These are phyloP conservation scores for Drosophila varians DNA, from an alignment of 1,140 invertebrate genomes.

Conservation along the genomic window DNA sequence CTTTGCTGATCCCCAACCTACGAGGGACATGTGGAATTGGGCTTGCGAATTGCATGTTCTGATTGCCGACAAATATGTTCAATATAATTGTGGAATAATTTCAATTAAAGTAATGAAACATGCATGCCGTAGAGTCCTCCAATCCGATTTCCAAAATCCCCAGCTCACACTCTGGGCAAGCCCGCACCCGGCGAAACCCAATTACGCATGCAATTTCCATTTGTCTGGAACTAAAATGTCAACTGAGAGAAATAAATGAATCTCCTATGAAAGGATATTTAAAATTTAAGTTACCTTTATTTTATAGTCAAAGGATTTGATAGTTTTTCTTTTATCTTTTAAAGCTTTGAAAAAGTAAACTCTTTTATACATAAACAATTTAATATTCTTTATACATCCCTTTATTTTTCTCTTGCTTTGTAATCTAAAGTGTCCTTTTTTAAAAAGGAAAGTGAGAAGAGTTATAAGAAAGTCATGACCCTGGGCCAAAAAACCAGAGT, in stretches of 20 bases:
- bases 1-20: neutral
- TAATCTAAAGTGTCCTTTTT: neutral
- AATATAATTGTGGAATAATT: conserved; percentile 68
- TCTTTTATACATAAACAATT: too few species aligned
- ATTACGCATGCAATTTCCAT: conserved; percentile 64
- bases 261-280: too few species aligned
- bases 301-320: too few species aligned
- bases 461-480: conserved; percentile 28
- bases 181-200: conserved; percentile 46
- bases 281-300: neutral
- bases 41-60: conserved; percentile 9
- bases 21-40: neutral
- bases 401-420: too few species aligned
- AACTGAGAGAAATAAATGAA: conserved; percentile 21
- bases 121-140: conserved; percentile 24
- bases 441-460: conserved; percentile 7
- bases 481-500: conserved; percentile 43
- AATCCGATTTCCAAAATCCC: conserved; percentile 1
- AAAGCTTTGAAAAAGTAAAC: too few species aligned
- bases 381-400: neutral
- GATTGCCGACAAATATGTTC: conserved; percentile 37
- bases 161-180: conserved; percentile 2
- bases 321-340: too few species aligned
- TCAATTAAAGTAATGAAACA: conserved; percentile 75
- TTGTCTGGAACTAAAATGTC: conserved; percentile 14